Evolutionary conservation across 2,797 vertebrate genomes (phyloP).

Genomic region (Momotus momota): DNA sequence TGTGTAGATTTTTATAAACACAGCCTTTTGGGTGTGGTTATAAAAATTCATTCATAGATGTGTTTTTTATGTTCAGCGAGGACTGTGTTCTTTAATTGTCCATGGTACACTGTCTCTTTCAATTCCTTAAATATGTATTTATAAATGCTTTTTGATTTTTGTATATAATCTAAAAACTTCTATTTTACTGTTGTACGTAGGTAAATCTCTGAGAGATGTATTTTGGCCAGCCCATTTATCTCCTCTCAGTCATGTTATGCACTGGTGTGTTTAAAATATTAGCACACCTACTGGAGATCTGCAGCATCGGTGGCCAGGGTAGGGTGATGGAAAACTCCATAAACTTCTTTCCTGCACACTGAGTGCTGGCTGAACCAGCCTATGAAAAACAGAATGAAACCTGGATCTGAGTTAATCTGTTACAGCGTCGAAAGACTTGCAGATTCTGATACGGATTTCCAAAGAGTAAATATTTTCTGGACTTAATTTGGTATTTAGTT

Average conservation of each 20-base stretch:
- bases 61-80: not conserved
- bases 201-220: not conserved
- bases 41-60: not conserved
- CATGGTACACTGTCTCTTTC: not conserved
- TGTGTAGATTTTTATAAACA: not conserved
- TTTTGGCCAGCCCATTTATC: not conserved
- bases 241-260: not conserved
- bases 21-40: not conserved
- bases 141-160: too few species aligned
- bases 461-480: conserved; percentile 35
- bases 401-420: not conserved
- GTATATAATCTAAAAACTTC: not conserved
- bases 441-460: not conserved
- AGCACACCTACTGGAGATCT: not conserved
- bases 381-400: not conserved
- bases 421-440: not conserved
- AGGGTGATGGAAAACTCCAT: not conserved
- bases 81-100: not conserved
- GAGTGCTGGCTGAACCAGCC: not conserved
- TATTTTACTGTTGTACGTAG: rapidly evolving
- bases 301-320: not conserved
- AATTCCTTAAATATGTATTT: not conserved
- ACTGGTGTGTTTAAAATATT: not conserved
- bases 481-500: not conserved
- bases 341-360: not conserved